Evolutionary conservation across 2,888 invertebrate species (phyloP).

Genomic region (Acleris holmiana): DNA sequence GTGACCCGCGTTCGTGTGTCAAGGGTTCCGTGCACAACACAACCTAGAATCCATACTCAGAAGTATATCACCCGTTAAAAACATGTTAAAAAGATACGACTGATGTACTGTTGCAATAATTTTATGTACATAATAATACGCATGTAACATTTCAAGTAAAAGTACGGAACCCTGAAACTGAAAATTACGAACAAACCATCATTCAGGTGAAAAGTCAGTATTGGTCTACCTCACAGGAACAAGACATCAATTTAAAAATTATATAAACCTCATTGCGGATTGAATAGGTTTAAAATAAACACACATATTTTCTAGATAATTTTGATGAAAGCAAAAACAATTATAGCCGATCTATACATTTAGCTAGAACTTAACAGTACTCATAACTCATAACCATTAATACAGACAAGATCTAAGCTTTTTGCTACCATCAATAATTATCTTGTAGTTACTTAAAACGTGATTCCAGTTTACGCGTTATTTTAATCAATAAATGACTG

Average conservation of each 20-base stretch:
- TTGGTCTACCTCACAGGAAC: slow-evolving; percentile 59
- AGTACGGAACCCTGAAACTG: slow-evolving; percentile 25
- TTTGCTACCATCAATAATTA: slow-evolving; percentile 36
- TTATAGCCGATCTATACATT: slow-evolving; percentile 24
- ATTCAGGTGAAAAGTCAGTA: slow-evolving; percentile 68
- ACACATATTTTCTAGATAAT: slow-evolving; percentile 21
- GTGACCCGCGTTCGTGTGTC: slow-evolving; percentile 33
- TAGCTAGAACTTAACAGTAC: slow-evolving; percentile 22
- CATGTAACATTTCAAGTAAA: neutral
- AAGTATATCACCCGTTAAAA: neutral
- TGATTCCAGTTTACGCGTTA: slow-evolving; percentile 25
- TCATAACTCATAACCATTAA: no score
- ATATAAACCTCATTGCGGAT: slow-evolving; percentile 36
- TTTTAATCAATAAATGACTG: slow-evolving; percentile 25
- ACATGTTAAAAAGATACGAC: neutral
- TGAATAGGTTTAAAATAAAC: slow-evolving; percentile 4
- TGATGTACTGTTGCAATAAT: neutral
- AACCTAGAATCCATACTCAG: slow-evolving; percentile 4
- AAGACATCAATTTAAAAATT: slow-evolving; percentile 46
- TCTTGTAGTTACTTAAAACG: slow-evolving; percentile 31
- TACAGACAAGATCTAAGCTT: slow-evolving; percentile 14
- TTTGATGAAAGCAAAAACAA: slow-evolving; percentile 37
- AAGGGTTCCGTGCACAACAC: slow-evolving; percentile 26
- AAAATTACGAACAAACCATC: slow-evolving; percentile 45
- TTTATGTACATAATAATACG: slow-evolving; percentile 18